Base-by-base conservation (phyloP, 1,140 invertebrate species). In the Diuraphis noxia region DNA sequence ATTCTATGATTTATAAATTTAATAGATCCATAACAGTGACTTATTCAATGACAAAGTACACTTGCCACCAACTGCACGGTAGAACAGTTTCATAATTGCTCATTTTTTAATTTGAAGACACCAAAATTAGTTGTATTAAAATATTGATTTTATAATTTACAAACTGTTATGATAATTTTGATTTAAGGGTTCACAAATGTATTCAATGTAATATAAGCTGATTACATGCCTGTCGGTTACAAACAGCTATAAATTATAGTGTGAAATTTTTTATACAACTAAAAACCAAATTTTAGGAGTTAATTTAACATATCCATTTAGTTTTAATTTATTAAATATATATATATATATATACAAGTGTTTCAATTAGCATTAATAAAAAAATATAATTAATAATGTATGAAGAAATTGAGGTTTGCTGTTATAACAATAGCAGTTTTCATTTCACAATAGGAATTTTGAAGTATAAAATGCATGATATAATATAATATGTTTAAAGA, bases 241-340 rank as follows among this genome's bases (percentile, higher is more conserved):
- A 63, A n/a, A 30, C 30, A n/a, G n/a, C 13, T 13, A 4, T n/a
- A n/a, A 63, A 63, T 30, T 0, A 63, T 63, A 63, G n/a, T 63
- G 13, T n/a, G 30, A n/a, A 63, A n/a, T 63, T 63, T 30, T n/a
- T n/a, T 17, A 63, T 63, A n/a, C 56, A 63, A n/a, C 56, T 13
- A 63, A n/a, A 63, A 63, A 63, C 8, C n/a, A 63, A 63, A 63
- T n/a, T 63, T 17, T 1, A n/a, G 30, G 30, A n/a, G 30, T 17
- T 63, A 10, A 63, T 63, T 63, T n/a, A 85, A 85, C 19, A 85
- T 21, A 85, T 85, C 23, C 19, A 52, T 43, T 82, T 91, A 41
- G 49, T 84, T 91, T 79, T 2, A 85, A 91, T 49, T 84, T 79
- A 91, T 79, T 81, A n/a, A n/a, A n/a, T n/a, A n/a, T n/a, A n/a